A percentile compares a stretch with the other conserved stretches of the same genome.
Conservation (phyloP, 2,113 vertebrate species). For the Syrrhaptes paradoxus region DNA sequence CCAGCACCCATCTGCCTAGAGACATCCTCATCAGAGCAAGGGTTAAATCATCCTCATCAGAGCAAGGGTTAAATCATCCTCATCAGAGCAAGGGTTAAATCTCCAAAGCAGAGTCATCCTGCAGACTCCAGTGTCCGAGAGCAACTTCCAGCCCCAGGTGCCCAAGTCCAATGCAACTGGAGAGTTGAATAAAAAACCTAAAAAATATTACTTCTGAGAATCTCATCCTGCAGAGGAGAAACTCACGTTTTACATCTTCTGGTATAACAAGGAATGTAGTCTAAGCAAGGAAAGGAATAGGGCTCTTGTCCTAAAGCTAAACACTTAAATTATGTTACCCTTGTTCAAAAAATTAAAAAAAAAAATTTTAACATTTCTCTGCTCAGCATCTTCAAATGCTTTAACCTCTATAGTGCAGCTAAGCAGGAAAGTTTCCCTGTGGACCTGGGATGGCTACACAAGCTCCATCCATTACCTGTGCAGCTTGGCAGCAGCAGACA, state of each 20-base stretch:
- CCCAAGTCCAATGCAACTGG: neutral
- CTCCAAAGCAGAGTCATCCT: neutral
- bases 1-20: neutral
- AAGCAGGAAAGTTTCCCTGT: neutral
- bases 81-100: neutral
- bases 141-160: neutral
- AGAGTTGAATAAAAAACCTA: neutral
- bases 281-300: neutral
- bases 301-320: neutral
- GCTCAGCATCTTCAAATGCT: neutral
- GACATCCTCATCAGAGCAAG: neutral
- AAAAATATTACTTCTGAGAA: neutral
- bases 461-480: conserved; percentile 24
- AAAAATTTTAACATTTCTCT: neutral
- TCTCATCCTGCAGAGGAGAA: neutral
- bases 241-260: neutral
- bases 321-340: neutral
- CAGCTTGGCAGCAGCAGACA: conserved; percentile 1
- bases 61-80: neutral
- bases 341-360: neutral
- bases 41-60: neutral
- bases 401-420: neutral
- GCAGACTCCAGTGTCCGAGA: neutral
- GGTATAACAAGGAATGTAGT: neutral
- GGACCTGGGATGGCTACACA: neutral